These are phyloP conservation scores for Sphinx pinastri DNA, from an alignment of 2,888 invertebrate genomes.

Conservation along the genomic window DNA sequence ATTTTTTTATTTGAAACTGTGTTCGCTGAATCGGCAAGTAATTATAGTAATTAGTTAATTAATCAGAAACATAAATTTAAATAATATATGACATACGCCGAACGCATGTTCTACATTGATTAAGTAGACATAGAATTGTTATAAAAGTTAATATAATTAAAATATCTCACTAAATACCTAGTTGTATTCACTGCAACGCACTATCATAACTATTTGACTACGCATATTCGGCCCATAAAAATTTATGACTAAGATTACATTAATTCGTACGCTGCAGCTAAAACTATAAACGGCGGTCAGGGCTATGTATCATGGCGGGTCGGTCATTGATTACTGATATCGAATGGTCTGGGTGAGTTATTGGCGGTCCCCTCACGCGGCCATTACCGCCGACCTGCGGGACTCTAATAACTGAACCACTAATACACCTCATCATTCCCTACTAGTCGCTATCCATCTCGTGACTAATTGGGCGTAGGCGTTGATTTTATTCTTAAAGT, in stretches of 20 bases:
- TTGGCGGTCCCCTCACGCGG: conserved; percentile 67
- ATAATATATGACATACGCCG: too few species aligned
- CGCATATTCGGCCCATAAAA: conserved; percentile 53
- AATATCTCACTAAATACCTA: too few species aligned
- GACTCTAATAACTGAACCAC: conserved; percentile 52
- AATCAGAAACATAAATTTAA: too few species aligned
- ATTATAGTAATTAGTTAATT: too few species aligned
- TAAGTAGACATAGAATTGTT: too few species aligned
- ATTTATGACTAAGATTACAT: conserved; percentile 66
- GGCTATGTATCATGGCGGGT: conserved; percentile 80
- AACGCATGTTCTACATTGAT: too few species aligned
- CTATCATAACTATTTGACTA: neutral
- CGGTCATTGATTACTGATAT: conserved; percentile 81
- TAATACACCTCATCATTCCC: conserved; percentile 73
- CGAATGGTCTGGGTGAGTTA: conserved; percentile 76
- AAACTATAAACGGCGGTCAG: conserved; percentile 80
- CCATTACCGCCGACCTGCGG: conserved; percentile 60
- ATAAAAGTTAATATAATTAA: too few species aligned
- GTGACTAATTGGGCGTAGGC: conserved; percentile 84
- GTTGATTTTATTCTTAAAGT: conserved; percentile 52
- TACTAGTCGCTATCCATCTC: conserved; percentile 73
- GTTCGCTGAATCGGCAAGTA: too few species aligned
- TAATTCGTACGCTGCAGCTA: conserved; percentile 71
- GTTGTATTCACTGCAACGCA: neutral
- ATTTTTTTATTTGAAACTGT: too few species aligned